Percentiles rank a stretch among this genome's conserved stretches.
phyloP scores from a whole-genome alignment of 2,113 vertebrate genomes.

The Sisor rabdophorus region DNA sequence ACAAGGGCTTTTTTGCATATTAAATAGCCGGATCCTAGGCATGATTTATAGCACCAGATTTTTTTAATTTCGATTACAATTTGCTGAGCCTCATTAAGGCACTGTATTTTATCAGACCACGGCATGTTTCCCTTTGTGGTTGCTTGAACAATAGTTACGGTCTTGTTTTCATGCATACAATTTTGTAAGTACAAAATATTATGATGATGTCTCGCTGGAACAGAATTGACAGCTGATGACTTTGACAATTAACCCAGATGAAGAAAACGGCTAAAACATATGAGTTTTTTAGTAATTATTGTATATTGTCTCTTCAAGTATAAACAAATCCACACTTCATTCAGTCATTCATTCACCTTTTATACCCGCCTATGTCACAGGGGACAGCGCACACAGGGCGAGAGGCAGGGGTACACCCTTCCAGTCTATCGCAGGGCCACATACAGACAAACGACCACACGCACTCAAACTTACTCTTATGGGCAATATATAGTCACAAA shows the following conservation, averaged over 20 bases:
- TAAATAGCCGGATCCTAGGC: constrained; percentile 14
- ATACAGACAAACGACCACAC: too few relatives aligned
- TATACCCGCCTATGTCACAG: too few relatives aligned
- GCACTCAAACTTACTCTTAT: too few relatives aligned
- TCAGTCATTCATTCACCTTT: too few relatives aligned
- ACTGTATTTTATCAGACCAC: not conserved
- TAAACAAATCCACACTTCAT: too few relatives aligned
- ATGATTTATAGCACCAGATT: not conserved
- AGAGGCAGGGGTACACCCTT: too few relatives aligned
- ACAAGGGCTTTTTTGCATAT: constrained; percentile 47
- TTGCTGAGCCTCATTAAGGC: not conserved
- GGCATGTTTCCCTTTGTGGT: not conserved
- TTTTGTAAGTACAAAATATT: not conserved
- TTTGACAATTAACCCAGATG: not conserved
- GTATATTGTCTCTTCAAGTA: not conserved
- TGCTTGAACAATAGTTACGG: not conserved
- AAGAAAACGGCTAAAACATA: not conserved
- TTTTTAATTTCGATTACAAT: not conserved
- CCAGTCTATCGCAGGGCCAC: too few relatives aligned
- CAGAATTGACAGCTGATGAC: not conserved
- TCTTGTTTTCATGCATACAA: not conserved
- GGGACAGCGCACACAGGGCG: too few relatives aligned
- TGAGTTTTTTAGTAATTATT: not conserved
- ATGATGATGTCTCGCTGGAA: not conserved
- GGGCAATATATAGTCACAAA: too few relatives aligned